Base-by-base conservation (phyloP, 2,888 invertebrate genomes). In the Shargacucullia verbasci region DNA sequence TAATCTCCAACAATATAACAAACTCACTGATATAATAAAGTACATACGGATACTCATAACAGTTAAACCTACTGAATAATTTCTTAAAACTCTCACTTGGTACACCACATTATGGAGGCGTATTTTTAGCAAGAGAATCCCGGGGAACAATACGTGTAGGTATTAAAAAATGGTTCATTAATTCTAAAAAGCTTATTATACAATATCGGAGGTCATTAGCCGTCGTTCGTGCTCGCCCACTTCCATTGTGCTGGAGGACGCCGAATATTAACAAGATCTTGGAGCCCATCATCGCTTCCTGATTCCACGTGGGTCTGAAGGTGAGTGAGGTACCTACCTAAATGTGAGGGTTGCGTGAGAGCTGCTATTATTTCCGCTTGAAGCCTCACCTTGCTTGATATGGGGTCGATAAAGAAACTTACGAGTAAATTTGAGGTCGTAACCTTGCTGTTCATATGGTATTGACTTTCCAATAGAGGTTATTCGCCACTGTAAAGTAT, bases 331-430 rank as follows among this genome's bases (percentile, higher is more conserved):
- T 45, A 60, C 64, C 71, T 74, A 44, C 58, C 58, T 49, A 84
- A 89, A 89, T 84, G 86, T 69, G 73, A 76, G 73, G 76, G 80
- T 90, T 84, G 90, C 90, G 88, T 88, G 90, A 85, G 71, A 70
- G 80, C 65, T 68, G 80, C 82, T 80, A 88, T 88, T 89, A 89
- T 85, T 83, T 84, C 86, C 87, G 80, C 70, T 72, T 73, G 59
- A 71, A 79, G 80, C 82, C 85, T 89, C 87, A 85, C 90, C 88
- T 90, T 85, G 85, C 79, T 76, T 73, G 83, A 82, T 85, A 85
- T 79, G 80, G 79, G 82, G 83, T 83, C 85, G 82, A 84, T 85
- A 82, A 73, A 77, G 81, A 81, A 83, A 82, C 78, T 79, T 80
- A 75, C 76, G 71, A 79, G 83, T 81, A 79, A 81, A 82, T 84